Percentiles rank a stretch among this genome's conserved stretches.
These are phyloP conservation scores for Chromobotia macracanthus DNA, from an alignment of 2,797 vertebrate species.

Conservation along the genomic window DNA sequence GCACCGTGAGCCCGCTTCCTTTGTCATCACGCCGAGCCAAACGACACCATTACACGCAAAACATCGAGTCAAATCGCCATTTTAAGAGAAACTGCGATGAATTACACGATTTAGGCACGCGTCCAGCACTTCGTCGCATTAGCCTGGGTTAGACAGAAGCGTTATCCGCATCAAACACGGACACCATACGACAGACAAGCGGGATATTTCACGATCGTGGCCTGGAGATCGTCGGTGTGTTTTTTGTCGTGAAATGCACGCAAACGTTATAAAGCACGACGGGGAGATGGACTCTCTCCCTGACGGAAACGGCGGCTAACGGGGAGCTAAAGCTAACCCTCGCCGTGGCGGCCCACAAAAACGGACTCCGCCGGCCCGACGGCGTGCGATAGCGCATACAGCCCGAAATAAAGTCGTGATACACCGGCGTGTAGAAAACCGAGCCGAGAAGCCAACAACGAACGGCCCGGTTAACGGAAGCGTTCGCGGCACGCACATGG, in stretches of 20 bases:
- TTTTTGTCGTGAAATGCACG: background rate
- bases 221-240: no score
- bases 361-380: background rate
- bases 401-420: accelerated
- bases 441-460: no score
- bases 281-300: background rate
- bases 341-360: constrained; percentile 18
- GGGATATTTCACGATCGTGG: no score
- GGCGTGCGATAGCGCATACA: background rate
- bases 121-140: constrained; percentile 27
- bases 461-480: no score
- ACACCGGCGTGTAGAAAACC: background rate
- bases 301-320: constrained; percentile 32
- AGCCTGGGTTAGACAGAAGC: background rate
- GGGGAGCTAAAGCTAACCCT: constrained; percentile 39
- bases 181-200: background rate
- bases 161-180: background rate
- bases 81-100: background rate
- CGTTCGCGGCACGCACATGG: constrained; percentile 22
- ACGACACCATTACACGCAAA: background rate
- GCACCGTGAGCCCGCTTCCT: background rate
- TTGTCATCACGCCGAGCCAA: background rate
- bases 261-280: background rate
- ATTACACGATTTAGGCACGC: constrained; percentile 35
- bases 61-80: no score